Evolutionary conservation across 2,797 vertebrate genomes (phyloP), one percentile per base, ranked within the genome.

Genomic region (Phoebastria nigripes): DNA sequence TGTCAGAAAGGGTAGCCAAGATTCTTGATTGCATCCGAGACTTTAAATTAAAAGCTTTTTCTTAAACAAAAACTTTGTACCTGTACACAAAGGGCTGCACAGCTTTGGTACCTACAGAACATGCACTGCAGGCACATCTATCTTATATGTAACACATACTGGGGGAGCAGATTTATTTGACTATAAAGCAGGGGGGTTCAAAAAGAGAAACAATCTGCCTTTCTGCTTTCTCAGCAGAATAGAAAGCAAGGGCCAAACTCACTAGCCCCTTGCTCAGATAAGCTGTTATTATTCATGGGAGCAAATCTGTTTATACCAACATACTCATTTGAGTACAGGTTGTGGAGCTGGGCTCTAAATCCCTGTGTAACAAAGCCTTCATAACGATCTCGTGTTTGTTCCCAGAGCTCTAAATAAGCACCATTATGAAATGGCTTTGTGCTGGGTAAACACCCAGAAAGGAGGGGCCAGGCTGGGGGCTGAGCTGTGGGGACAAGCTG

Each of bases 341-440:
- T 59, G 87, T 54, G 51, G 47, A 87, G 70, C 86, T 46, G 49
- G 88, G 54, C 71, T 82, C 71, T 67, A 95, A 96, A 96, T 80
- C 77, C 78, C 69, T 18, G 59, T 11, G 8, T 44, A 79, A 88
- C 76, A 82, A 96, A 95, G 79, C 81, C 82, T 82, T 70, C 70
- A 6, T 46, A 87, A 83, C 12, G 5, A 76, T 72, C 84, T 82
- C 8, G 6, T 82, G 67, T 73, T 90, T 6, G 11, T 71, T 94
- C 58, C 87, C 83, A 58, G 24, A 93, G 47, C 49, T 94, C 78
- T 85, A 77, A 96, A 73, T 77, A 93, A 96, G 90, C 86, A 92
- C 82, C 78, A 42, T 88, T 90, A 82, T 35, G 63, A 94, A 93
- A 91, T 37, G 56, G 80, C 65, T 93, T 86, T 82, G 73, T 86